These are phyloP conservation scores for Campoplex nolae DNA, from an alignment of 2,888 invertebrate genomes.

Conservation along the genomic window DNA sequence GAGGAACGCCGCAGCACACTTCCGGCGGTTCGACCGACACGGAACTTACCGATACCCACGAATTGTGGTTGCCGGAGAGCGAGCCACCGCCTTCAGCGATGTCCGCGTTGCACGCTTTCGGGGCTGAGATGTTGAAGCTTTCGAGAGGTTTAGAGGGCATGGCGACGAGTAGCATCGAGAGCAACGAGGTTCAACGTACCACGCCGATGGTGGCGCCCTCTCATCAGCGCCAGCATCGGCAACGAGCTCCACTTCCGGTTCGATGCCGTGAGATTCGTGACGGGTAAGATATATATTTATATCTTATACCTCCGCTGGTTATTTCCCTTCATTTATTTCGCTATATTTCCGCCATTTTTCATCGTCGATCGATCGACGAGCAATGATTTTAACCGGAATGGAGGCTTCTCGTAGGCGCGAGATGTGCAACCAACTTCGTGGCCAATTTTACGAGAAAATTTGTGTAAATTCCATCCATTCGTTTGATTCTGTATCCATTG, in stretches of 20 bases:
- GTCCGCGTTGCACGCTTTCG: slow-evolving; percentile 94
- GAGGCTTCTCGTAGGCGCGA: not conserved
- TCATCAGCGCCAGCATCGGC: slow-evolving; percentile 2
- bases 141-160: slow-evolving; percentile 93
- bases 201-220: slow-evolving; percentile 71
- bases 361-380: not conserved
- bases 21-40: slow-evolving; percentile 94
- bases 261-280: not conserved
- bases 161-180: slow-evolving; percentile 76
- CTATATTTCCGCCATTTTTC: not conserved
- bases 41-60: slow-evolving; percentile 93
- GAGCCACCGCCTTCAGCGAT: slow-evolving; percentile 93
- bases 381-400: too few relatives aligned
- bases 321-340: not conserved
- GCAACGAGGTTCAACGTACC: slow-evolving; percentile 60
- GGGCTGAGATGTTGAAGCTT: slow-evolving; percentile 94
- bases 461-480: not conserved
- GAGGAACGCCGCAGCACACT: slow-evolving; percentile 88
- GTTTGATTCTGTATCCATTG: not conserved
- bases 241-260: not conserved
- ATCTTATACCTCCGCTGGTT: not conserved
- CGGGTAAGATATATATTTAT: not conserved
- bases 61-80: slow-evolving; percentile 91
- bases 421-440: not conserved
- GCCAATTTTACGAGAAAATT: slow-evolving; percentile 4